Percentiles rank a stretch among this genome's conserved stretches.
Conservation (phyloP, 1,140 invertebrate genomes). For the Polypedilum pembai region DNA sequence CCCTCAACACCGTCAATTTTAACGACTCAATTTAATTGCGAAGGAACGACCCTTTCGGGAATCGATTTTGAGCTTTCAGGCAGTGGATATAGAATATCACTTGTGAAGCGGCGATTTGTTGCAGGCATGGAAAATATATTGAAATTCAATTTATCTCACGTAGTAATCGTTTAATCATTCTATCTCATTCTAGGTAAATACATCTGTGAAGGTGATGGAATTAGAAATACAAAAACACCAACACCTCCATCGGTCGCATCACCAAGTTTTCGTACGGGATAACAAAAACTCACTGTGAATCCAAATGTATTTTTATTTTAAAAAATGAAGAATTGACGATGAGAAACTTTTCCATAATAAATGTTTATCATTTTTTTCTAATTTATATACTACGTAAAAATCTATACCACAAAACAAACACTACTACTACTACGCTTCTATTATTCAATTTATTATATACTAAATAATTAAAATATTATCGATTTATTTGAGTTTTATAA, state of each 20-base stretch:
- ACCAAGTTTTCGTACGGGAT: background rate
- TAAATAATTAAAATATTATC: background rate
- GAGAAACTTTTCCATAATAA: background rate
- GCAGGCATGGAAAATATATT: slow-evolving; percentile 59
- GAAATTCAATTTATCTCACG: background rate
- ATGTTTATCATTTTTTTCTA: background rate
- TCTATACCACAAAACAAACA: slow-evolving; percentile 11
- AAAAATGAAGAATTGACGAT: background rate
- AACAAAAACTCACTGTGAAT: background rate
- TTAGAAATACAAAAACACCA: slow-evolving; percentile 40
- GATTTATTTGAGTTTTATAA: background rate
- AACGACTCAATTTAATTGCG: slow-evolving; percentile 88
- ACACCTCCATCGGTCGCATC: slow-evolving; percentile 38
- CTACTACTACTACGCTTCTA: slow-evolving; percentile 8
- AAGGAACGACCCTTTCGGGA: slow-evolving; percentile 88
- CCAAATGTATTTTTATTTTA: slow-evolving; percentile 22
- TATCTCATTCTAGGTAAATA: slow-evolving; percentile 58
- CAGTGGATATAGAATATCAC: slow-evolving; percentile 81
- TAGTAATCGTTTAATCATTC: slow-evolving; percentile 24
- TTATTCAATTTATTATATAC: slow-evolving; percentile 11
- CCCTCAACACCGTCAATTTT: slow-evolving; percentile 76
- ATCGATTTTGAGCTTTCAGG: slow-evolving; percentile 87
- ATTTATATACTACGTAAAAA: slow-evolving; percentile 9
- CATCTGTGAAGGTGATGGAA: slow-evolving; percentile 74
- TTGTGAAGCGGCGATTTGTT: slow-evolving; percentile 89